These are phyloP conservation scores for Protodeltote pygarga DNA, from an alignment of 2,888 invertebrate genomes.

Conservation along the genomic window DNA sequence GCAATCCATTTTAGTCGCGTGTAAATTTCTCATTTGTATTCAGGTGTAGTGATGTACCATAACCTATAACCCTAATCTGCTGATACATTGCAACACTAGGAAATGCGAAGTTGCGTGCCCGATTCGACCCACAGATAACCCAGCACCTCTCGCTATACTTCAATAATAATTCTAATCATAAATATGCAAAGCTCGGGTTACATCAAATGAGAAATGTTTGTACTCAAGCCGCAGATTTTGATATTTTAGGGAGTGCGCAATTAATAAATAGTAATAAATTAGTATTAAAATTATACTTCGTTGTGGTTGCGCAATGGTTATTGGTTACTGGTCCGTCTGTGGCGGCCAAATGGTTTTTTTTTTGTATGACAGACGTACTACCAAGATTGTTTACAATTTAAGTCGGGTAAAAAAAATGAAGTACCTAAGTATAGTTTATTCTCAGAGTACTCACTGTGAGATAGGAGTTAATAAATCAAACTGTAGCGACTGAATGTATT, in stretches of 20 bases:
- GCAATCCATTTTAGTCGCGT: not conserved
- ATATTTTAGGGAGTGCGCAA: no score
- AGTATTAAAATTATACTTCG: no score
- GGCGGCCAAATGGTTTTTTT: no score
- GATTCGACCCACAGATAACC: slow-evolving; percentile 36
- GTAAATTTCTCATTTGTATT: slow-evolving; percentile 2
- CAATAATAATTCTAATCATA: slow-evolving; percentile 34
- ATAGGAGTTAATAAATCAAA: slow-evolving; percentile 18
- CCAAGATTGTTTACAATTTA: not conserved
- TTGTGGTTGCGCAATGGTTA: no score
- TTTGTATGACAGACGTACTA: no score
- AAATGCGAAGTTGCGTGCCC: slow-evolving; percentile 33
- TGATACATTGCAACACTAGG: slow-evolving; percentile 25
- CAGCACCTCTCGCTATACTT: slow-evolving; percentile 34
- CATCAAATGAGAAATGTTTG: slow-evolving; percentile 16
- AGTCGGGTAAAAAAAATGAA: no score
- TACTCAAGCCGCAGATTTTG: no score
- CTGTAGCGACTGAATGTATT: slow-evolving; percentile 5
- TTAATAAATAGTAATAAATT: no score
- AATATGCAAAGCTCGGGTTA: slow-evolving; percentile 14
- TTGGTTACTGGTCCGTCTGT: no score
- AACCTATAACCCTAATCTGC: slow-evolving; percentile 24
- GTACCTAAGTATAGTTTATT: no score
- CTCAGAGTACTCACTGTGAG: slow-evolving; percentile 8
- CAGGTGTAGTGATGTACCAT: slow-evolving; percentile 5